Percentiles rank a stretch among this genome's conserved stretches.
Evolutionary conservation across 1,140 invertebrate species (phyloP).

Genomic region (Agraylea sexmaculata): DNA sequence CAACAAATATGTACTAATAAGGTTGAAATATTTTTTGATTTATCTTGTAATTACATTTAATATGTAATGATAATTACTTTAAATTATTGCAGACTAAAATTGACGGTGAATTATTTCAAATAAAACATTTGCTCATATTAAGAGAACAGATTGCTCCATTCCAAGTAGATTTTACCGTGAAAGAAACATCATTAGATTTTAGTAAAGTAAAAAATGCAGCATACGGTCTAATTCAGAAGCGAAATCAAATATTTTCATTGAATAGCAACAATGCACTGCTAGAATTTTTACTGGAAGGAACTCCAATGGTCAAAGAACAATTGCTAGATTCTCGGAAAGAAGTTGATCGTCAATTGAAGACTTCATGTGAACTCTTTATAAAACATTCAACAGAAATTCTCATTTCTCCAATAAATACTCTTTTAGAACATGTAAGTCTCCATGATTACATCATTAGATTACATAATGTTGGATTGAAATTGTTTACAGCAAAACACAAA

Average conservation of each 20-base stretch:
- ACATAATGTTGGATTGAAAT: constrained; percentile 1
- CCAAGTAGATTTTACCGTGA: constrained; percentile 89
- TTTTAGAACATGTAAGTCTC: constrained; percentile 58
- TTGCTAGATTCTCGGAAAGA: constrained; percentile 89
- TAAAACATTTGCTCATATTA: constrained; percentile 94
- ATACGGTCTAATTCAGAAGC: constrained; percentile 73
- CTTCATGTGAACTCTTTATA: constrained; percentile 85
- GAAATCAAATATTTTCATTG: constrained; percentile 75
- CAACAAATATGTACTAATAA: constrained; percentile 54
- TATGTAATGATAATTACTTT: constrained; percentile 4
- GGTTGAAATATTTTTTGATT: constrained; percentile 24
- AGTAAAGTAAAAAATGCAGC: constrained; percentile 79
- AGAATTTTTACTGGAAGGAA: constrained; percentile 83
- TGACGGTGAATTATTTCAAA: constrained; percentile 93
- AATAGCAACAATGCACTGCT: constrained; percentile 83
- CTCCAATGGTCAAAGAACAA: constrained; percentile 85
- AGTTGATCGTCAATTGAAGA: constrained; percentile 84
- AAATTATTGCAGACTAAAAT: constrained; percentile 46
- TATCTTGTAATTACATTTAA: constrained; percentile 1
- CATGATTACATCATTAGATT: constrained; percentile 1
- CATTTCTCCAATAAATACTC: constrained; percentile 57
- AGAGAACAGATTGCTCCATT: constrained; percentile 97
- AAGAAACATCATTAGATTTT: constrained; percentile 87
- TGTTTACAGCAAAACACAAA: background rate
- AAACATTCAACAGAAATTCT: constrained; percentile 64